Base-by-base conservation (phyloP, 2,888 invertebrate species). In the Autographa pulchrina region DNA sequence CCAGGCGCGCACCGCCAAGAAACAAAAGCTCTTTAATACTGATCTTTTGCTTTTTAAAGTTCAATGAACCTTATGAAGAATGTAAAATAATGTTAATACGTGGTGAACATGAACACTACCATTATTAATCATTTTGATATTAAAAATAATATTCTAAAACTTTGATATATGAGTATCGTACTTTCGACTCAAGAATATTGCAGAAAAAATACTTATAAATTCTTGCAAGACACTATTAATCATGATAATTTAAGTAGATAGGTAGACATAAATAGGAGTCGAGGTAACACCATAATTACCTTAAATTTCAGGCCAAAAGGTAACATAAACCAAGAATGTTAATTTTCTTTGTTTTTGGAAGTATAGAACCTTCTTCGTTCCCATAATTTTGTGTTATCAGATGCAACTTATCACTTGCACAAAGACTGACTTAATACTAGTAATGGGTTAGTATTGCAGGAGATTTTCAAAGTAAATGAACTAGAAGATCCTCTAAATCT, bases 391-490 rank as follows among this genome's bases (percentile, higher is more conserved):
- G 32, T 18, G 41, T 11, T 31, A 62, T 31, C 41, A 13, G n/a
- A 25, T n/a, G 13, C 35, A 65, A 43, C 58, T 31, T 58, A 58
- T 65, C n/a, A 59, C 25, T 6, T 11, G 13, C 20, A 65, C 58
- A 58, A 43, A 65, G 41, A 32, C 58, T 59, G 41, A 32, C 58
- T 59, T n/a, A 59, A 18, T n/a, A 16, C 41, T 48, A 18, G 31
- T 59, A 32, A 65, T 59, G 31, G n/a, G 41, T n/a, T 9, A 25
- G 16, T 14, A 58, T 64, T 64, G 20, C 64, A 64, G 20, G 38
- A 56, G 54, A 38, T 56, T 54, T 63, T 18, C 35, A 14, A 64
- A 20, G 64, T 56, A 56, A 64, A 56, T 56, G 54, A 16, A 64
- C 64, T 5, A 20, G 62, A 70, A 41, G 18, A 59, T 56, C 14